A percentile compares a stretch with the other conserved stretches of the same genome.
These are phyloP conservation scores for Helobdella robusta DNA, from an alignment of 2,888 invertebrate genomes.

Conservation along the genomic window DNA sequence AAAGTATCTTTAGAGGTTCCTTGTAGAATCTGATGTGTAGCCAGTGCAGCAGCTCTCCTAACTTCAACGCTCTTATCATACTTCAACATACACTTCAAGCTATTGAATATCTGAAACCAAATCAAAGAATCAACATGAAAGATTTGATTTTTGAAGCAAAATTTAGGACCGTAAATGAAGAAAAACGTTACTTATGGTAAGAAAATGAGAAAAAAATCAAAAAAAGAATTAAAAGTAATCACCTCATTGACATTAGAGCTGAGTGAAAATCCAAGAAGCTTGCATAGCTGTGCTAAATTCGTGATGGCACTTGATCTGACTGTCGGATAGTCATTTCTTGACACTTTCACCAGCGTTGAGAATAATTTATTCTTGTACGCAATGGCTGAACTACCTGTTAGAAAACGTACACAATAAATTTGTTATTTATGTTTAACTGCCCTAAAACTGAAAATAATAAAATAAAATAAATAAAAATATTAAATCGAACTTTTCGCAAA, in stretches of 20 bases:
- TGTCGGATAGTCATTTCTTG: constrained; percentile 63
- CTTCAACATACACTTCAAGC: constrained; percentile 61
- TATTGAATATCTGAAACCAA: constrained; percentile 59
- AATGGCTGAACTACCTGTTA: constrained; percentile 63
- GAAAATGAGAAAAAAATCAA: not conserved
- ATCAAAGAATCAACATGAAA: constrained; percentile 23
- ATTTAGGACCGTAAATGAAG: not conserved
- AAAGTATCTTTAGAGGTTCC: constrained; percentile 66
- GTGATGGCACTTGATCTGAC: constrained; percentile 72
- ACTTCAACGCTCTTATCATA: constrained; percentile 65
- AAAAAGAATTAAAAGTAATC: constrained; percentile 15
- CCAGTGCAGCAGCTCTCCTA: constrained; percentile 67
- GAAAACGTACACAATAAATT: not conserved
- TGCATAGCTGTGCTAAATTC: constrained; percentile 70
- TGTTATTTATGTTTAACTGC: not conserved
- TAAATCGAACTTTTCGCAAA: not conserved
- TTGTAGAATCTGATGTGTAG: constrained; percentile 64
- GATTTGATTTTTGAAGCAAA: not conserved
- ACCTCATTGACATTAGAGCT: constrained; percentile 66
- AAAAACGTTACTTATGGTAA: not conserved
- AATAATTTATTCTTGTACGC: constrained; percentile 62
- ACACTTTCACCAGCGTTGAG: constrained; percentile 63
- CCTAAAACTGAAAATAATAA: constrained; percentile 1
- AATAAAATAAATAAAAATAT: not conserved
- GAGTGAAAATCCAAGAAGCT: constrained; percentile 64